Percentiles rank a stretch among this genome's conserved stretches.
Conservation (phyloP, 2,797 vertebrate species). For the Poeciliopsis infans region DNA sequence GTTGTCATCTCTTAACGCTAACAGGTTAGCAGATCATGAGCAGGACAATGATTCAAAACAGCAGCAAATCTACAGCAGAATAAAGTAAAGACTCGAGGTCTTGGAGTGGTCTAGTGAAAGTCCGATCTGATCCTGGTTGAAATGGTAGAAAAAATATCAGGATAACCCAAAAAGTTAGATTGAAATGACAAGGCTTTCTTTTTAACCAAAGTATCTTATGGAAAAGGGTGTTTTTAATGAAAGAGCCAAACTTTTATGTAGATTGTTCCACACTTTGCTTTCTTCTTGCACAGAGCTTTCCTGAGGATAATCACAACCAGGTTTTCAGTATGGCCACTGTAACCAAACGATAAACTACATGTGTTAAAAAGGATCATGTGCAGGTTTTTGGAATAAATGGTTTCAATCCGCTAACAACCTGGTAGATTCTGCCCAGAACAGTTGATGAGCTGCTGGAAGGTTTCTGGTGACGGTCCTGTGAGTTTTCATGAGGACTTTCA, state of each 20-base stretch:
- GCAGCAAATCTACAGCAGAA: neutral
- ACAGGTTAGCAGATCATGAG: neutral
- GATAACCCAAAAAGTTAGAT: neutral
- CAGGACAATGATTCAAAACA: neutral
- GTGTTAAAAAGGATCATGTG: neutral
- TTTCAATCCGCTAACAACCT: conserved; percentile 13
- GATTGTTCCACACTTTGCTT: neutral
- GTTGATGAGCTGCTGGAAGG: conserved; percentile 17
- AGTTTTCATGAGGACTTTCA: conserved; percentile 23
- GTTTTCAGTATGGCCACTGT: neutral
- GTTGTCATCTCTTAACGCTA: neutral
- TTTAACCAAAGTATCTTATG: neutral
- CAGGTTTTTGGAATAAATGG: conserved; percentile 14
- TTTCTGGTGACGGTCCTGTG: neutral
- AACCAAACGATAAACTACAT: neutral
- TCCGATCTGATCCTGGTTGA: neutral
- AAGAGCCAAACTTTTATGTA: neutral
- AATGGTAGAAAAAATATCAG: neutral
- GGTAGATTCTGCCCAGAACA: conserved; percentile 14
- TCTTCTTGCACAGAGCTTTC: neutral
- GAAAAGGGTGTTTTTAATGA: neutral
- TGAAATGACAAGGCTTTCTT: neutral
- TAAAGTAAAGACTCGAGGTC: neutral
- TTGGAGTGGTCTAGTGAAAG: neutral
- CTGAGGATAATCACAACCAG: neutral